Evolutionary conservation across 2,888 invertebrate species (phyloP).

Genomic region (Lagria hirta): DNA sequence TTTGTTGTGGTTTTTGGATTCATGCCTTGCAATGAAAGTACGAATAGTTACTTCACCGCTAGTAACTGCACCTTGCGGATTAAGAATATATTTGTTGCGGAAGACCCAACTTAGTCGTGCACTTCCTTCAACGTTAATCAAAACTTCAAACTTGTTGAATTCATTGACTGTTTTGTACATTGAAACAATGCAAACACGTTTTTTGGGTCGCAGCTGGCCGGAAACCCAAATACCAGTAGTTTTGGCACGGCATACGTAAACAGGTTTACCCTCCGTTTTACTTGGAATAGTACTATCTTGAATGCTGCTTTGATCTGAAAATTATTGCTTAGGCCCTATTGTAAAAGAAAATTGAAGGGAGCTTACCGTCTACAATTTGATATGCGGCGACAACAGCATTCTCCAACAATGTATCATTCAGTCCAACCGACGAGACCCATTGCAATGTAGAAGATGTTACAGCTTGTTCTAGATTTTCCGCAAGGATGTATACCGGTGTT

Average conservation of each 20-base stretch:
- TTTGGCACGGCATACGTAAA: slow-evolving; percentile 74
- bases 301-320: slow-evolving; percentile 20
- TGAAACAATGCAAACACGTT: slow-evolving; percentile 67
- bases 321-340: neutral
- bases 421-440: slow-evolving; percentile 65
- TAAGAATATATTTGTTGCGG: slow-evolving; percentile 70
- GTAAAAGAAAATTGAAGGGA: neutral
- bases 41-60: slow-evolving; percentile 52
- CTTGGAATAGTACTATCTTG: slow-evolving; percentile 58
- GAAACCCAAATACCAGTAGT: slow-evolving; percentile 74
- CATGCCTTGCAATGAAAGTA: slow-evolving; percentile 47
- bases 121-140: slow-evolving; percentile 76
- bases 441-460: slow-evolving; percentile 78
- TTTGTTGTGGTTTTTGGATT: slow-evolving; percentile 38
- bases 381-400: slow-evolving; percentile 69
- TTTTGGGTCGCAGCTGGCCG: slow-evolving; percentile 63
- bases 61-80: slow-evolving; percentile 68
- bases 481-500: slow-evolving; percentile 46
- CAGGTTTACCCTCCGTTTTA: slow-evolving; percentile 60
- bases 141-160: slow-evolving; percentile 65
- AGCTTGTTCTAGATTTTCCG: slow-evolving; percentile 61
- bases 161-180: slow-evolving; percentile 60
- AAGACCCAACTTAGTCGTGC: slow-evolving; percentile 74
- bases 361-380: slow-evolving; percentile 41
- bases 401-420: slow-evolving; percentile 55